Percentiles rank a stretch among this genome's conserved stretches.
phyloP scores from a whole-genome alignment of 2,888 invertebrate genomes.

The Altica lythri region DNA sequence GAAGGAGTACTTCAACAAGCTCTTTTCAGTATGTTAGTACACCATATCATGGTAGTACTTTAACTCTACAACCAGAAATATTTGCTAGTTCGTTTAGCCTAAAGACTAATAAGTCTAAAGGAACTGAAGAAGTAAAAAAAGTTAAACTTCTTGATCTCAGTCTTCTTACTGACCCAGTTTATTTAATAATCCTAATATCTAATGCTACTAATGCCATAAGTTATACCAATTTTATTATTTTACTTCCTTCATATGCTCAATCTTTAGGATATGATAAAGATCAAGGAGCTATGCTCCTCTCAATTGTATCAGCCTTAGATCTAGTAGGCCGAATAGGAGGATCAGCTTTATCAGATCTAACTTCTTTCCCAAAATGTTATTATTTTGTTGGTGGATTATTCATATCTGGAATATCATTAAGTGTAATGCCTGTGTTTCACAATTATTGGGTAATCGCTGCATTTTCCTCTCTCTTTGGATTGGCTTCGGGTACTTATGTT shows the following conservation, averaged over 20 bases:
- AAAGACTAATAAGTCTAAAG: constrained; percentile 65
- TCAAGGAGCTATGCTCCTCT: constrained; percentile 73
- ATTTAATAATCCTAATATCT: constrained; percentile 80
- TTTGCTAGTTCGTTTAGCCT: constrained; percentile 79
- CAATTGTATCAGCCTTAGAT: constrained; percentile 80
- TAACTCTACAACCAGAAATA: constrained; percentile 77
- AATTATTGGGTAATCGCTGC: constrained; percentile 68
- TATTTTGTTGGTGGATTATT: constrained; percentile 81
- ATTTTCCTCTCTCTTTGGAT: constrained; percentile 77
- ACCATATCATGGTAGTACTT: constrained; percentile 82
- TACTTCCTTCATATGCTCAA: constrained; percentile 78
- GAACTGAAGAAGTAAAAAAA: constrained; percentile 53
- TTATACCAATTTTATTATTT: constrained; percentile 83
- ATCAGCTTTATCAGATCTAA: constrained; percentile 79
- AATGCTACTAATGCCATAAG: constrained; percentile 86
- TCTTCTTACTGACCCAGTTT: constrained; percentile 77
- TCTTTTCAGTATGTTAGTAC: constrained; percentile 86
- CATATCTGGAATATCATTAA: constrained; percentile 75
- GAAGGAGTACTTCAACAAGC: constrained; percentile 75
- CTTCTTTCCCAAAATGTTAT: constrained; percentile 77
- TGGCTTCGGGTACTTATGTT: constrained; percentile 83
- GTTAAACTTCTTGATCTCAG: constrained; percentile 76
- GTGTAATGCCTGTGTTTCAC: constrained; percentile 70
- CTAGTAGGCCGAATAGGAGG: constrained; percentile 84
- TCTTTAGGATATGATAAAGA: constrained; percentile 73